Conservation (phyloP, 2,113 vertebrate genomes). For the Paradoxurus hermaphroditus region DNA sequence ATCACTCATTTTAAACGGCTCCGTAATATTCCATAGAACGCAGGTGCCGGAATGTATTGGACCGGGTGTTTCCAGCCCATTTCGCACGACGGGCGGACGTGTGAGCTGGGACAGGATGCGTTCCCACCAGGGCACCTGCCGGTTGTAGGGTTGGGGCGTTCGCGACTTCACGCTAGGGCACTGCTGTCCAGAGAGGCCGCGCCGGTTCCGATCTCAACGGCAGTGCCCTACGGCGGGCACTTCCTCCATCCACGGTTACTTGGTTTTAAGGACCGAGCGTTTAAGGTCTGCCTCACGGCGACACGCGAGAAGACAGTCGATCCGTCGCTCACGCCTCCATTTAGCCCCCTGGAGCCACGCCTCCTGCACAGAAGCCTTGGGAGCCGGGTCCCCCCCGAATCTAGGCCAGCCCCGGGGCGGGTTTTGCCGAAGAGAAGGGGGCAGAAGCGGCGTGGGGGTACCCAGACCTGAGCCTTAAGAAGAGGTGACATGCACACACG, state of each 20-base stretch:
- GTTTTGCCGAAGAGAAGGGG: not conserved
- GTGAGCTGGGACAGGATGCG: not conserved
- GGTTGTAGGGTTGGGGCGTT: not conserved
- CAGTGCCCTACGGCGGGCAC: accelerated
- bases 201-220: accelerated
- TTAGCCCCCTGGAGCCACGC: accelerated
- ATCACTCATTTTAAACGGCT: not conserved
- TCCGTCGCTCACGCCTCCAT: not conserved
- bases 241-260: not conserved
- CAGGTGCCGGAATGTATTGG: not conserved
- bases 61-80: accelerated
- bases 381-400: not conserved
- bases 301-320: not conserved
- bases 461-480: not conserved
- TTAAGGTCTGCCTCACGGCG: not conserved
- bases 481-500: accelerated
- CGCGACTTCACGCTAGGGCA: no score
- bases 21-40: accelerated
- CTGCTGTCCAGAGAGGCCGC: not conserved
- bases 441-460: not conserved
- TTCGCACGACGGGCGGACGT: accelerated
- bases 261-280: no score
- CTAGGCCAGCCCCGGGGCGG: not conserved
- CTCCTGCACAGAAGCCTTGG: not conserved
- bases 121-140: accelerated